Evolutionary conservation across 1,140 invertebrate species (phyloP).

Genomic region (Ips typographus): DNA sequence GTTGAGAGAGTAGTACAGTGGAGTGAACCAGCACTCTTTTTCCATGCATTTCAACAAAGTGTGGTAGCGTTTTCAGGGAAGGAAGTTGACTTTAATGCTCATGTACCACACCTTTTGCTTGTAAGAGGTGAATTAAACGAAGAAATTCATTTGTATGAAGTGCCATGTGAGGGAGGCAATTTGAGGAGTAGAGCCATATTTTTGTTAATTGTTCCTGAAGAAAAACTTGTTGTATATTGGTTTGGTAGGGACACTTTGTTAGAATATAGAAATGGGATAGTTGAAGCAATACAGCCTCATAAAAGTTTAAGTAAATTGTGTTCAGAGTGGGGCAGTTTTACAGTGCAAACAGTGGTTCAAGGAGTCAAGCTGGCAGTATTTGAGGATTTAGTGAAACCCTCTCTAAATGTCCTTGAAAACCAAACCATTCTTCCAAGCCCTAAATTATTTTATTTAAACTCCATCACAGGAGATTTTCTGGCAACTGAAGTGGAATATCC

Average conservation of each 20-base stretch:
- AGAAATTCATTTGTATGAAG: conserved; percentile 42
- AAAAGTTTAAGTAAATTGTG: conserved; percentile 7
- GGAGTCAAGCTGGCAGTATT: conserved; percentile 23
- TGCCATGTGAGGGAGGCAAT: conserved; percentile 29
- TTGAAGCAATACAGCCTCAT: conserved; percentile 7
- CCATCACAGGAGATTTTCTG: conserved; percentile 36
- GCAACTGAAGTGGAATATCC: conserved; percentile 39
- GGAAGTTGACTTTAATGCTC: conserved; percentile 26
- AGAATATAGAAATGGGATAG: conserved; percentile 19
- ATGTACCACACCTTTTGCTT: conserved; percentile 32
- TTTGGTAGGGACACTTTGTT: conserved; percentile 15
- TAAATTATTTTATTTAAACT: conserved; percentile 41
- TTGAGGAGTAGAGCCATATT: conserved; percentile 38
- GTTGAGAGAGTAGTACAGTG: conserved; percentile 40
- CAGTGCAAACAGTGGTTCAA: conserved; percentile 5
- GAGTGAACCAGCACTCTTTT: conserved; percentile 40
- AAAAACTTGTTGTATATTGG: conserved; percentile 34
- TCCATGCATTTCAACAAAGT: conserved; percentile 32
- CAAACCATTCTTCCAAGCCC: conserved; percentile 25
- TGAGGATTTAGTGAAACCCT: not conserved
- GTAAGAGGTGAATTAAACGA: conserved; percentile 37
- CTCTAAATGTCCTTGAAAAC: not conserved
- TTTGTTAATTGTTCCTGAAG: conserved; percentile 26
- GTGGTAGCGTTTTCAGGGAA: conserved; percentile 33
- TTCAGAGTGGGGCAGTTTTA: conserved; percentile 22